Conservation (phyloP, 1,140 invertebrate species). For the Rhopalosiphum padi region DNA sequence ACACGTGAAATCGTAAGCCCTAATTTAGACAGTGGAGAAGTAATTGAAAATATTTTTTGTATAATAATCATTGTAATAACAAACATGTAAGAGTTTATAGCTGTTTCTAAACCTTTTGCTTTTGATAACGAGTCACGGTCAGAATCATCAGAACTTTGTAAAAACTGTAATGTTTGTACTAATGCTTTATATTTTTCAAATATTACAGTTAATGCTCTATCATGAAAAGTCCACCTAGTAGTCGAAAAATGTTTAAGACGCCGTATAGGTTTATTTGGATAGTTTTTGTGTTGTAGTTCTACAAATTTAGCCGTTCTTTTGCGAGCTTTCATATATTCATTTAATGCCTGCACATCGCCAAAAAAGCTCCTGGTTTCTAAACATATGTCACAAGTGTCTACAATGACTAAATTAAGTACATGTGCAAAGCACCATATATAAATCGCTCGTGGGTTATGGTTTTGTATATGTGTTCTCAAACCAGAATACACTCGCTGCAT, state of each 20-base stretch:
- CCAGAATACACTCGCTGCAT: not conserved
- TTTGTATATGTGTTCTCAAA: slow-evolving; percentile 2
- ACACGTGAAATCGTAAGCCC: too few species aligned
- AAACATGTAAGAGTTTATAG: too few species aligned
- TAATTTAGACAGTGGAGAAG: too few species aligned
- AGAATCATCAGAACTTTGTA: not conserved
- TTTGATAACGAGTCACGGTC: not conserved
- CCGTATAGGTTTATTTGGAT: not conserved
- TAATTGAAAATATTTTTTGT: too few species aligned
- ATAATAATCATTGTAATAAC: too few species aligned
- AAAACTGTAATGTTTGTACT: not conserved
- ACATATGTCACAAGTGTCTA: slow-evolving; percentile 8
- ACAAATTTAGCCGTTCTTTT: not conserved
- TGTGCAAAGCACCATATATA: slow-evolving; percentile 13
- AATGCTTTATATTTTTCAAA: slow-evolving; percentile 20
- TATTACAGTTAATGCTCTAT: slow-evolving; percentile 19
- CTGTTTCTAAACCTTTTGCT: not conserved
- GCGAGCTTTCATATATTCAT: not conserved
- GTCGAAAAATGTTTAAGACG: slow-evolving; percentile 13
- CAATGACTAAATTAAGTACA: slow-evolving; percentile 20
- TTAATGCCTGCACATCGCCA: not conserved
- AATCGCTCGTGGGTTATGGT: not conserved
- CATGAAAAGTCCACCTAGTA: slow-evolving; percentile 5
- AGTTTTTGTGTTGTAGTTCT: not conserved
- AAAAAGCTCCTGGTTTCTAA: not conserved